phyloP scores from a whole-genome alignment of 2,113 vertebrate species.

The Trochalopteron elliotii region DNA sequence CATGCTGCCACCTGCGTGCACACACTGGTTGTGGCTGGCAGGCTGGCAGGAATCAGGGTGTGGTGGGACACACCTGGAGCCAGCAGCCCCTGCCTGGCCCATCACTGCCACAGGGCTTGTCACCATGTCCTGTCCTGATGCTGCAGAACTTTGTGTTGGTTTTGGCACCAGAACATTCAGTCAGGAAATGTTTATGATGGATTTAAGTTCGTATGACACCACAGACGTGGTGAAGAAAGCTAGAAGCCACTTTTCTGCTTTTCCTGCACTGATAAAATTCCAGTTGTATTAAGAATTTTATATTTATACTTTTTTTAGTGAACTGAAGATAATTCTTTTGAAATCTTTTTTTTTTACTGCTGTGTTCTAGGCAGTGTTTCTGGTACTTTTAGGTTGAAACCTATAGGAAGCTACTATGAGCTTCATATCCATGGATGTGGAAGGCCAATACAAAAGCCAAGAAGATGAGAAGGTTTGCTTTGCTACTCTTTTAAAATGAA shows the following conservation, averaged over 20 bases:
- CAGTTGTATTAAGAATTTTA: background rate
- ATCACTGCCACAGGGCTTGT: background rate
- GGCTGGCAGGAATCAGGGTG: background rate
- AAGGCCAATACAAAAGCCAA: background rate
- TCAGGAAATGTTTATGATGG: background rate
- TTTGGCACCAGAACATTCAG: rapidly evolving
- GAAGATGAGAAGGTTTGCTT: background rate
- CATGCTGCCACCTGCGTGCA: rapidly evolving
- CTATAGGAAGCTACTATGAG: background rate
- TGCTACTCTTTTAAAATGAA: background rate
- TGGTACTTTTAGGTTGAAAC: background rate
- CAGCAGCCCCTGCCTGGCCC: background rate
- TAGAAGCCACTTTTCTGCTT: background rate
- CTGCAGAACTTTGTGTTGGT: background rate
- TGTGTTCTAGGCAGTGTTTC: background rate
- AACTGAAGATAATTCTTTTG: background rate
- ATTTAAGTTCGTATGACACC: background rate
- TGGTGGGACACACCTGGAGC: background rate
- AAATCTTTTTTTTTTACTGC: background rate
- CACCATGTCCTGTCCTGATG: background rate
- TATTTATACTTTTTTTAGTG: background rate
- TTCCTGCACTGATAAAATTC: background rate
- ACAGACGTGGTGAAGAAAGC: background rate
- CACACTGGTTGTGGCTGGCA: rapidly evolving
- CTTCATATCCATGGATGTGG: background rate